Base-by-base conservation (phyloP, 2,888 invertebrate species). In the Papilio gigon region DNA sequence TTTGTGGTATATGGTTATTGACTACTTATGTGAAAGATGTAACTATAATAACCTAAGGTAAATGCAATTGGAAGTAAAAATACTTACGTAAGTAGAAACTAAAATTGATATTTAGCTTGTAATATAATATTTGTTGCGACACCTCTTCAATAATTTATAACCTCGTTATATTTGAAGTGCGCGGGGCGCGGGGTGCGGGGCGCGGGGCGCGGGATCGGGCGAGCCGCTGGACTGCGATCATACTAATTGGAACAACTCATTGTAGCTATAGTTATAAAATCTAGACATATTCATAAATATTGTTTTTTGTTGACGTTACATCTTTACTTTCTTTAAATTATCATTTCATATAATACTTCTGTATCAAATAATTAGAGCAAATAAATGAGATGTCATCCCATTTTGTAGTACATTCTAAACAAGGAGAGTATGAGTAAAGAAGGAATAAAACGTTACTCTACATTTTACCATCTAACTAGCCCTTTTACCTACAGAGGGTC, bases 101-200 rank as follows among this genome's bases (percentile, higher is more conserved):
- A 14, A 64, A 53, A 35, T 44, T 22, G 50, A 63, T 53, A 25
- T n/a, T 37, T n/a, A 64, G 22, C 35, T 64, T 50, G 12, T 33
- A 14, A 47, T 44, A 56, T 56, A 58, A 67, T 68, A 59, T 59
- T 68, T 35, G 35, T 68, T 59, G 27, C 63, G 68, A 63, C 30
- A 68, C 44, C 47, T 59, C 47, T 68, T 47, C 44, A 25, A 67
- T 62, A 64, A 47, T 63, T 68, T 58, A 47, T 58, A 68, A 64
- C 68, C 63, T 64, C 63, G 68, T 68, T 47, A 68, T 63, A 68
- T 64, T 68, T 63, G 42, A 59, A 68, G 68, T 68, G 68, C 17
- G 47, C 27, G 22, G 47, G 53, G 53, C 14, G 4, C 4, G 50
- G 50, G 44, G 22, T 4, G 8, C 44, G 22, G 27, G 27, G 50